These are phyloP conservation scores for Marronus borbonicus DNA, from an alignment of 2,888 invertebrate species.

Conservation along the genomic window DNA sequence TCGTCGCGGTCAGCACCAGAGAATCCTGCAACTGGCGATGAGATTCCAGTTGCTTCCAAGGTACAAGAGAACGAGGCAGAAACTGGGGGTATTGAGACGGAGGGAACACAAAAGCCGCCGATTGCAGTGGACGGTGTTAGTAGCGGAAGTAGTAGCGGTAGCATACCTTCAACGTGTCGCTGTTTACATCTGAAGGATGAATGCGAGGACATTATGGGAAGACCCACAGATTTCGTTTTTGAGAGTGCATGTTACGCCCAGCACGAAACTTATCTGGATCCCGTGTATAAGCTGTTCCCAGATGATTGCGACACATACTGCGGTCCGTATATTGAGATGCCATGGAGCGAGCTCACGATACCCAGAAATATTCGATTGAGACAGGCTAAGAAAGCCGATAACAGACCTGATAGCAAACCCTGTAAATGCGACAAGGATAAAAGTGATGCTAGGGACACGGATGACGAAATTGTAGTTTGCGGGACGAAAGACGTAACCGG, in stretches of 20 bases:
- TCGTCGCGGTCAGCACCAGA: too few relatives aligned
- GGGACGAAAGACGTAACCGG: constrained; percentile 3
- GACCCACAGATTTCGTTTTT: constrained; percentile 35
- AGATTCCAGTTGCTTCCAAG: too few relatives aligned
- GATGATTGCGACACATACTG: constrained; percentile 50
- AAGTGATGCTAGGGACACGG: background rate
- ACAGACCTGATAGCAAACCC: background rate
- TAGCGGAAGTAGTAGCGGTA: constrained; percentile 30
- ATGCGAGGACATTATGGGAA: constrained; percentile 17
- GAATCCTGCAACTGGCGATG: too few relatives aligned
- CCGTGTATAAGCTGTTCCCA: constrained; percentile 51
- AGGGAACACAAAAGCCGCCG: background rate
- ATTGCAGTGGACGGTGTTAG: background rate
- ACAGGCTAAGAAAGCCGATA: constrained; percentile 37
- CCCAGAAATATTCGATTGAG: constrained; percentile 51
- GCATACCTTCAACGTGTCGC: constrained; percentile 22
- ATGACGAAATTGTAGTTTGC: constrained; percentile 16
- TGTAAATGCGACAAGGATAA: constrained; percentile 18
- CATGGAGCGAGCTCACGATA: constrained; percentile 56
- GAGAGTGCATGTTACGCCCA: constrained; percentile 23
- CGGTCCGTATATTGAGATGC: constrained; percentile 55
- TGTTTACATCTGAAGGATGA: constrained; percentile 9
- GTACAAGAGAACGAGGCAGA: background rate
- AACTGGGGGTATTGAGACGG: background rate
- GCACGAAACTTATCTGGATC: constrained; percentile 55